Base-by-base conservation (phyloP, 2,888 invertebrate genomes). In the Lepidocyrtoides sp. region DNA sequence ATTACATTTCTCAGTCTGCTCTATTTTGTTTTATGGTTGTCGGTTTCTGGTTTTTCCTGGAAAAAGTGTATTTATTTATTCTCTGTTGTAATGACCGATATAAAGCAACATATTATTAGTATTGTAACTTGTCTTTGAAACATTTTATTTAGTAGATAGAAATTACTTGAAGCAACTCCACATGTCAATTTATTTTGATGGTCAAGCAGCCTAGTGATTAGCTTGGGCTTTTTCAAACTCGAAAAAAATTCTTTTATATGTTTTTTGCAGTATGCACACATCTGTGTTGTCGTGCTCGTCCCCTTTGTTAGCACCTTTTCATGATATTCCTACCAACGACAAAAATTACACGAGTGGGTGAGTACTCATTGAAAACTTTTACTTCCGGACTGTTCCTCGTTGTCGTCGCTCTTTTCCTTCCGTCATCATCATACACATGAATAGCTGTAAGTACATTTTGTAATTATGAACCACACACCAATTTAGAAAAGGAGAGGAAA, bases 1-100 rank as follows among this genome's bases (percentile, higher is more conserved):
- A 88, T 88, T 88, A 81, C 88, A 51, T 88, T 88, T 88, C 75
- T 75, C 75, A 3, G 36, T 36, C 36, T 36, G n/a, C 26, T 72
- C 17, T 69, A 26, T 48, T 48, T 23, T 75, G 26, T 75, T 75
- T 14, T 29, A 44, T 10, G 1, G 26, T 48, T n/a, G 8, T 51
- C 26, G 54, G n/a, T 29, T 77, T 51, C n/a, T 72, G 20, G 32
- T 10, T 20, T 72, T 23, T 72, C 23, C 41, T 1, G 4, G 32
- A 3, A 20, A 66, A 17, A 63, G 7, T 32, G 14, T 26, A 12
- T 14, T 29, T 63, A 29, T 63, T 29, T 29, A 8, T 17, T n/a
- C n/a, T n/a, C n/a, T n/a, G n/a, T 14, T 1, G 60, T 29, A 57
- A 57, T 57, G 57, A 10, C 8, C 2, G 10, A 44, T 14, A 44